Evolutionary conservation across 2,888 invertebrate genomes (phyloP), one percentile per base, ranked within the genome.

Genomic region (Noctuana brunneofusca): DNA sequence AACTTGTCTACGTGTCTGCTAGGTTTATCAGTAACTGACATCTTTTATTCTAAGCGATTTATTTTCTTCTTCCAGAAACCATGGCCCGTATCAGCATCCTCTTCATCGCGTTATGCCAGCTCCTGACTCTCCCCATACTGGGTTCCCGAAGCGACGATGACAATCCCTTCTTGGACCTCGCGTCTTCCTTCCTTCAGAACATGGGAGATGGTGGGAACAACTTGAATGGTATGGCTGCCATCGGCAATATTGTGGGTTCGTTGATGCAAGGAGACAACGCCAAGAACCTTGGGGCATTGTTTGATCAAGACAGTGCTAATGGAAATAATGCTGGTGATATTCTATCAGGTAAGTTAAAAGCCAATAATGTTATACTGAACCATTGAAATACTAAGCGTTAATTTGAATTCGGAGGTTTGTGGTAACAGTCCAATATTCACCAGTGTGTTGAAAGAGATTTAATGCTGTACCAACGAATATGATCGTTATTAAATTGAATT

Each of bases 191-290:
- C 60, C 88, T 96, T 46, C 93, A 94, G 73, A 94, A 94, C 72
- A 93, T 94, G 73, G 88, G 87, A 0, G 80, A 83, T 11, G 84
- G 84, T 0, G 87, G 82, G 0, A 73, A 75, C 77, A 80, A 78
- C 54, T 79, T 85, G 41, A 86, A 89, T 9, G 92, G 92, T 0
- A 78, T 93, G 52, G 93, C 92, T 0, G 93, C 93, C 1, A 84
- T 96, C 0, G 95, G 95, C 0, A 93, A 93, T 8, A 86, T 96
- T 52, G 87, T 96, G 9, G 94, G 94, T 0, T 93, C 91, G 30
- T 89, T 96, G 53, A 93, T 96, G 92, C 95, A 95, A 70, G 93
- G 94, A 0, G 95, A 94, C 58, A 92, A 92, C 24, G 94, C 93
- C 0, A 93, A 93, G 75, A 93, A 93, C 71, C 75, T 93, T 18